Percentiles rank a stretch among this genome's conserved stretches.
Conservation (phyloP, 2,888 invertebrate genomes). For the Catonia carolina region DNA sequence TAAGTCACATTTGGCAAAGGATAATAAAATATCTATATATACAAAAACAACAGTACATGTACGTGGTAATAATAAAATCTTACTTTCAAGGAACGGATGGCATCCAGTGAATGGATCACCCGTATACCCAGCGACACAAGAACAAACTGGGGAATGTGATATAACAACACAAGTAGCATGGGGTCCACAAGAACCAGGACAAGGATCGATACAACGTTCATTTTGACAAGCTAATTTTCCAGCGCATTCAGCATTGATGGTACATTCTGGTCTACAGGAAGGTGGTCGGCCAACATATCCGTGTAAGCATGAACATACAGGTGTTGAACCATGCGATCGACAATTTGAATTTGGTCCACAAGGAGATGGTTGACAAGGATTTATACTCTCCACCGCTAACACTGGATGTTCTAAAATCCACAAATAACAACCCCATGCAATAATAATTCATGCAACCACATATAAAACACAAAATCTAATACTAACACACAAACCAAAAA, state of each 20-base stretch:
- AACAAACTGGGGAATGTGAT: constrained; percentile 48
- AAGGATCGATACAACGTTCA: constrained; percentile 53
- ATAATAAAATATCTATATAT: too few relatives aligned
- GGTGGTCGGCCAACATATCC: constrained; percentile 56
- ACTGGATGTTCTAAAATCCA: constrained; percentile 28
- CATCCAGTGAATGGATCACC: constrained; percentile 59
- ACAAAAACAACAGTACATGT: too few relatives aligned
- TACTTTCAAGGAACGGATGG: constrained; percentile 40
- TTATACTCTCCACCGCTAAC: constrained; percentile 41
- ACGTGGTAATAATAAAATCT: too few relatives aligned
- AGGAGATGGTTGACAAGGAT: constrained; percentile 71
- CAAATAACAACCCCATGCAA: constrained; percentile 17
- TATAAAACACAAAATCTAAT: neutral
- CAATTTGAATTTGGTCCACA: constrained; percentile 54
- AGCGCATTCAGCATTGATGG: constrained; percentile 49
- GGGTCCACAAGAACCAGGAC: constrained; percentile 60
- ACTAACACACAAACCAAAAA: neutral
- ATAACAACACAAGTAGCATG: constrained; percentile 57
- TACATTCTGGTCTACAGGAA: constrained; percentile 60
- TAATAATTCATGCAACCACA: constrained; percentile 14
- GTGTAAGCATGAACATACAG: constrained; percentile 50
- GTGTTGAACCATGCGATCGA: constrained; percentile 45
- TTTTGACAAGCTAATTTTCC: constrained; percentile 49
- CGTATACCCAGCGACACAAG: constrained; percentile 49
- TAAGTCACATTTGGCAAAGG: too few relatives aligned